Evolutionary conservation across 2,113 vertebrate genomes (phyloP).

Genomic region (Agapornis roseicollis): DNA sequence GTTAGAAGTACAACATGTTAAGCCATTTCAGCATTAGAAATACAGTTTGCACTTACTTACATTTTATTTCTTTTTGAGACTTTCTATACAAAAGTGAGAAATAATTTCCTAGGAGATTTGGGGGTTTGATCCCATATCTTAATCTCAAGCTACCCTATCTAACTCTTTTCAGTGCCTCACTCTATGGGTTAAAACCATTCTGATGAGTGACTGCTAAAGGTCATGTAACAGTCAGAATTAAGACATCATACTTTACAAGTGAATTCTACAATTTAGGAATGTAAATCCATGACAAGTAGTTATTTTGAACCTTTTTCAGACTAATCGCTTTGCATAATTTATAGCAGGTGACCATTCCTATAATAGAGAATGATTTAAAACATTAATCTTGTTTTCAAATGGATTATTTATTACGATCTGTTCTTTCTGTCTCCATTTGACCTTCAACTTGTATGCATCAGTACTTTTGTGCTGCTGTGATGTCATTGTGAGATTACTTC

Average conservation of each 20-base stretch:
- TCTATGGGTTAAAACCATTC: slow-evolving; percentile 5
- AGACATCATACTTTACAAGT: background rate
- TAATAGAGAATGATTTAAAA: background rate
- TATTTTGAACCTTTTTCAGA: background rate
- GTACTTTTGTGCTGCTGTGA: background rate
- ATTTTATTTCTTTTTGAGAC: slow-evolving; percentile 26
- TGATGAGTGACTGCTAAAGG: slow-evolving; percentile 14
- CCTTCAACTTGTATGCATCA: background rate
- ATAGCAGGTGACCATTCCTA: background rate
- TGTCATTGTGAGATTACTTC: background rate
- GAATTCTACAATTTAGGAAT: background rate
- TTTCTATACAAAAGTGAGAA: slow-evolving; percentile 39
- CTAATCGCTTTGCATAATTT: background rate
- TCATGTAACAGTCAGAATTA: background rate
- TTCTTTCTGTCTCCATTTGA: background rate
- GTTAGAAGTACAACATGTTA: background rate
- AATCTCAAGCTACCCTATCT: background rate
- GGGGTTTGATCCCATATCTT: background rate
- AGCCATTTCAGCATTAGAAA: slow-evolving; percentile 23
- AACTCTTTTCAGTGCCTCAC: background rate
- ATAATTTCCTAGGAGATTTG: slow-evolving; percentile 29
- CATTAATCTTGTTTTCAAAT: background rate
- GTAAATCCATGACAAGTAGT: background rate
- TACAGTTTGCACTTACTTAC: background rate
- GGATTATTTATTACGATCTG: background rate